Evolutionary conservation across 2,888 invertebrate species (phyloP), one percentile per base, ranked within the genome.

Genomic region (Andrena bicolor): DNA sequence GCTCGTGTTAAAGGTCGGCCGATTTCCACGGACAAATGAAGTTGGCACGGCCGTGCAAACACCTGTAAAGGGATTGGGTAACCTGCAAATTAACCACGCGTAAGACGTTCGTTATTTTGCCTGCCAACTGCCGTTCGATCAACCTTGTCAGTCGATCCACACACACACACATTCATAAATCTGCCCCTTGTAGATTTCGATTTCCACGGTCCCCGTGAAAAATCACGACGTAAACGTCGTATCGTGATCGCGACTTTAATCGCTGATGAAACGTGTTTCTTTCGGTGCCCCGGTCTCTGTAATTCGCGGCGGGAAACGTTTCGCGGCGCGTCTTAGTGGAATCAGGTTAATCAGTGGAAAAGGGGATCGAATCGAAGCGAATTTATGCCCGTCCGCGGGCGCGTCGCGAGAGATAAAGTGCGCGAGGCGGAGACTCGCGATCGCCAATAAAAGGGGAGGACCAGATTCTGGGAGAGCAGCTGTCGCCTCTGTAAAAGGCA

Each of bases 11-110:
- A 81, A 78, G 85, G 83, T 83, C 85, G 78, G 28, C 63, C 75
- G 72, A 76, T 83, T 79, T 83, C 80, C 77, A 81, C 81, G 78
- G 78, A 74, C 84, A 78, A 83, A 72, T 77, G 76, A 87, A 77
- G 63, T 75, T 72, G 77, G 77, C 75, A 65, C 28, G 58, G 26
- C 35, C 79, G 66, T 85, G 73, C 65, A 70, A 78, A 85, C 73
- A 61, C 77, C 70, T 77, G 78, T 78, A 66, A 74, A 61, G 35
- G 32, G 69, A 81, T 77, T 48, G 61, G 32, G 76, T 56, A 56
- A 86, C 28, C 16, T 20, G 68, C 64, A 64, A 65, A 81, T 76
- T 72, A 69, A 69, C 69, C 64, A 20, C 13, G 60, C 32, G n/a
- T 6, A 60, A 30, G 5, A 20, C 41, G 28, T 41, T 20, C 41